A percentile compares a stretch with the other conserved stretches of the same genome.
These are phyloP conservation scores for Bambusicola thoracicus DNA, from an alignment of 2,113 vertebrate species.

Conservation along the genomic window DNA sequence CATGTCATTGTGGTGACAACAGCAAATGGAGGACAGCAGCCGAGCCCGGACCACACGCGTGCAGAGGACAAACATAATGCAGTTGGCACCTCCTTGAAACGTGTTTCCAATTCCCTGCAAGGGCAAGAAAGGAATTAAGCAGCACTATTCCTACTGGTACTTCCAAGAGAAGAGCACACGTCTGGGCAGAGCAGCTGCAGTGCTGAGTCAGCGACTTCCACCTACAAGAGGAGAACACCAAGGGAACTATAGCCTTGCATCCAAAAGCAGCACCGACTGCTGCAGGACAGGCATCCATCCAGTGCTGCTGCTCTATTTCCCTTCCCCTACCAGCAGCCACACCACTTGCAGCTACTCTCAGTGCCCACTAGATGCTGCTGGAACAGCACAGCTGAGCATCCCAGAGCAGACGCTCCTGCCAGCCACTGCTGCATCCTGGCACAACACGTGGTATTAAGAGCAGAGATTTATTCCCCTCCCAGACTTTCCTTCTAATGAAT, in stretches of 20 bases:
- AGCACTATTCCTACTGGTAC: neutral
- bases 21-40: conserved; percentile 76
- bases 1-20: neutral
- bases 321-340: fast-evolving
- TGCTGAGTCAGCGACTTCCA: fast-evolving
- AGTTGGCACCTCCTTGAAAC: conserved; percentile 96
- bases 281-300: neutral
- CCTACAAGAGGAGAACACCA: fast-evolving
- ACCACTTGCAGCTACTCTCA: neutral
- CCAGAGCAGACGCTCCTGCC: fast-evolving
- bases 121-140: neutral
- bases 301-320: fast-evolving
- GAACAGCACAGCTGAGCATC: neutral
- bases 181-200: fast-evolving
- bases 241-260: too few relatives aligned
- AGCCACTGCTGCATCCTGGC: fast-evolving
- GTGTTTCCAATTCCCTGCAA: conserved; percentile 94
- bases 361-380: conserved; percentile 34
- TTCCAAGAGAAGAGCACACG: neutral
- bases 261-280: neutral
- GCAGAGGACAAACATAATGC: conserved; percentile 91
- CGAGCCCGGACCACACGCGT: conserved; percentile 81
- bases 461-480: fast-evolving
- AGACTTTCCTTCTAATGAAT: fast-evolving
- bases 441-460: fast-evolving